phyloP scores from a whole-genome alignment of 2,888 invertebrate genomes.

The Parnassius apollo region DNA sequence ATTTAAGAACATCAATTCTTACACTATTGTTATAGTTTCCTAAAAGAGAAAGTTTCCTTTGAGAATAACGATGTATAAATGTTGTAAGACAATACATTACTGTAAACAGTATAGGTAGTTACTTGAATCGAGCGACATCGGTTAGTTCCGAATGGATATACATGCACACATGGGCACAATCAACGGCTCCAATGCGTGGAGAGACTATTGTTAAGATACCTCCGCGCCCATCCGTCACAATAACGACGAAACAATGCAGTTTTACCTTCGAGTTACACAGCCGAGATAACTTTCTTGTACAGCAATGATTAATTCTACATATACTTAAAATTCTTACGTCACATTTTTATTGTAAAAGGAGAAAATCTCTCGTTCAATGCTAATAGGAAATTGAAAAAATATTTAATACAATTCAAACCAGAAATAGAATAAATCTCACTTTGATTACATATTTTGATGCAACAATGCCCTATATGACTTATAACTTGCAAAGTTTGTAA shows the following conservation, averaged over 20 bases:
- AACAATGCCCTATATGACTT: no score
- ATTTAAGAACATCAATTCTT: no score
- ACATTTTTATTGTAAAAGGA: not conserved
- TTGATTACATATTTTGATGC: no score
- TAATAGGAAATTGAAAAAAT: not conserved
- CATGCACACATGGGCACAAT: constrained; percentile 67
- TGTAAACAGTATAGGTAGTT: not conserved
- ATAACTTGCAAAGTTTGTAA: no score
- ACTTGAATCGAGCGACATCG: constrained; percentile 22
- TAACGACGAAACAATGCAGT: constrained; percentile 57
- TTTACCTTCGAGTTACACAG: constrained; percentile 26
- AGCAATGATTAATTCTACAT: constrained; percentile 17
- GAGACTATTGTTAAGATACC: constrained; percentile 71
- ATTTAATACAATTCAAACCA: no score
- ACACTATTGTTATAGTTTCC: no score
- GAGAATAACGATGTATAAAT: no score
- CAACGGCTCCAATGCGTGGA: constrained; percentile 75
- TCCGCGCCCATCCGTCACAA: constrained; percentile 71
- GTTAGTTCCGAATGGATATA: constrained; percentile 47
- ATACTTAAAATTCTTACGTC: not conserved
- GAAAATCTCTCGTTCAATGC: no score
- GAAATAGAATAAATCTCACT: no score
- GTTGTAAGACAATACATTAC: constrained; percentile 1
- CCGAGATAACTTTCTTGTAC: constrained; percentile 17
- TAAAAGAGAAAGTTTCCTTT: no score